Evolutionary conservation across 2,113 vertebrate species (phyloP).

Genomic region (Chaenogobius annularis): DNA sequence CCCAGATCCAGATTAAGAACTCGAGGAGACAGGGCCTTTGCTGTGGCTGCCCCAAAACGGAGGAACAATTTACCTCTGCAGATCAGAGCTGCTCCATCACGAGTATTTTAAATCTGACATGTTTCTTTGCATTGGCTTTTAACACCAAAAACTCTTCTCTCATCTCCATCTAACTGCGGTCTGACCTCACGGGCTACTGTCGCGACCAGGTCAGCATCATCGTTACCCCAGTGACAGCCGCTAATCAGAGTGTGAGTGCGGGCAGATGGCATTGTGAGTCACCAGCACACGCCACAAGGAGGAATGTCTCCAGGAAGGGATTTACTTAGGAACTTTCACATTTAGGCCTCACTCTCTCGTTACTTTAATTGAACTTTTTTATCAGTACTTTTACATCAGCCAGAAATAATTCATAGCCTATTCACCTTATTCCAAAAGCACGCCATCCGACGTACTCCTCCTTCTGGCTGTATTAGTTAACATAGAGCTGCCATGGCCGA

Average conservation of each 20-base stretch:
- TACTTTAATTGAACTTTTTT: neutral
- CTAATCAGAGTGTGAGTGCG: conserved; percentile 52
- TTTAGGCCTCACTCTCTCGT: neutral
- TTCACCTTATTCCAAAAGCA: no score
- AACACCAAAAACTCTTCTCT: conserved; percentile 17
- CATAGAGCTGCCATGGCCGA: no score
- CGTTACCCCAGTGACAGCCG: conserved; percentile 46
- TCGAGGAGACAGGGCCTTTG: no score
- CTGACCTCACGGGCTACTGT: conserved; percentile 42
- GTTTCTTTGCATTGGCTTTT: no score
- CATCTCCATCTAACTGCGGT: conserved; percentile 6
- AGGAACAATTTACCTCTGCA: no score
- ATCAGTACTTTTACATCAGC: neutral
- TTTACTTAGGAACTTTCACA: no score
- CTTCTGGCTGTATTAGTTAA: no score
- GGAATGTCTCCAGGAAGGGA: neutral
- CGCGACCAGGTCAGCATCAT: conserved; percentile 51
- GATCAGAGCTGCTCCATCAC: no score
- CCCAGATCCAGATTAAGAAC: no score
- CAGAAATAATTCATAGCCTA: neutral
- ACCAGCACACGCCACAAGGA: conserved; percentile 17
- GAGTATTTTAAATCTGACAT: no score
- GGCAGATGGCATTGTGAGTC: conserved; percentile 51
- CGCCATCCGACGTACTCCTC: no score
- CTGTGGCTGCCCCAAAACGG: no score